These are phyloP conservation scores for Ctenopoma kingsleyae DNA, from an alignment of 2,797 vertebrate species.

Conservation along the genomic window DNA sequence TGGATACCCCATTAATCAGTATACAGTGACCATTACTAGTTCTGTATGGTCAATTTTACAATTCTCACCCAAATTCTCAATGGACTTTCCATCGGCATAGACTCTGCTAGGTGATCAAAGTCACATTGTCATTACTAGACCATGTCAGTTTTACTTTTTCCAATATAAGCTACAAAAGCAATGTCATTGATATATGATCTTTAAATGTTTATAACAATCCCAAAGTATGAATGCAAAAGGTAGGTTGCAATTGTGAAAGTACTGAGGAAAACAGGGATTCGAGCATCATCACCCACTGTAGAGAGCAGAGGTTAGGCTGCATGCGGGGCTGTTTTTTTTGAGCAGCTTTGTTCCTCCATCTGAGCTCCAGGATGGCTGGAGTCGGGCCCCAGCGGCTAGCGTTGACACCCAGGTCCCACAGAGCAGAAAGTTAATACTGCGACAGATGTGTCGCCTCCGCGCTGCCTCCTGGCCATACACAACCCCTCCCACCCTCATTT, in stretches of 20 bases:
- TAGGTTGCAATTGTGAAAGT: slow-evolving; percentile 1
- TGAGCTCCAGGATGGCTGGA: slow-evolving; percentile 62
- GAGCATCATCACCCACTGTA: not conserved
- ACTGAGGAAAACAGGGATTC: not conserved
- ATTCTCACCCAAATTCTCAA: too few relatives aligned
- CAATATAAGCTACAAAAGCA: too few relatives aligned
- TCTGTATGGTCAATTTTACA: too few relatives aligned
- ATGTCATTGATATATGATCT: not conserved
- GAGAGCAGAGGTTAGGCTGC: slow-evolving; percentile 24
- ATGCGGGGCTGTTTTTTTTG: slow-evolving; percentile 42
- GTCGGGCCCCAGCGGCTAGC: slow-evolving; percentile 55
- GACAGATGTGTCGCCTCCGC: slow-evolving; percentile 94
- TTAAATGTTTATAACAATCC: not conserved
- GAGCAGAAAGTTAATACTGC: slow-evolving; percentile 95
- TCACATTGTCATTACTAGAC: too few relatives aligned
- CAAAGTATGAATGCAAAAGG: not conserved
- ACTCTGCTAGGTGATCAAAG: too few relatives aligned
- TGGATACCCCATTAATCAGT: too few relatives aligned
- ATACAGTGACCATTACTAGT: too few relatives aligned
- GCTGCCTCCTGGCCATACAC: slow-evolving; percentile 92
- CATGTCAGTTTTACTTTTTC: too few relatives aligned
- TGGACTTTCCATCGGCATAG: too few relatives aligned
- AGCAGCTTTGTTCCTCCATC: slow-evolving; percentile 56
- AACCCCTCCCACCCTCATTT: slow-evolving; percentile 66
- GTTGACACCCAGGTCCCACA: slow-evolving; percentile 92